Evolutionary conservation across 2,888 invertebrate species (phyloP).

Genomic region (Nomada fabriciana): DNA sequence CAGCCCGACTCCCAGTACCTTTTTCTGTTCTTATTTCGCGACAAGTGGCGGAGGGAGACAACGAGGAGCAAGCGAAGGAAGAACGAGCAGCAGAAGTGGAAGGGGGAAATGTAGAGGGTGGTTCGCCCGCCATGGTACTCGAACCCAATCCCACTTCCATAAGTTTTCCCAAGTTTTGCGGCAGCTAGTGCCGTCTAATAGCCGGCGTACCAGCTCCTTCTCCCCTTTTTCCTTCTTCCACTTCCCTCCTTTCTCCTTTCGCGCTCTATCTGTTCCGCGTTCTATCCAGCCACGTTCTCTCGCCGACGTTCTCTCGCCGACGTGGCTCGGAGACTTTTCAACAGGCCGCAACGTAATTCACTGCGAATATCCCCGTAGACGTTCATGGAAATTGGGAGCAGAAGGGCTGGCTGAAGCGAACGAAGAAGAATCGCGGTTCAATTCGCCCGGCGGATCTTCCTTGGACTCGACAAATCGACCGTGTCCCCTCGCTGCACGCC

Average conservation of each 20-base stretch:
- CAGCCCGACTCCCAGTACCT: slow-evolving; percentile 28
- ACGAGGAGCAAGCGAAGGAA: slow-evolving; percentile 6
- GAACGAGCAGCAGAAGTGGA: neutral
- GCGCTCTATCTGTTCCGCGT: slow-evolving; percentile 33
- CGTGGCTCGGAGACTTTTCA: slow-evolving; percentile 53
- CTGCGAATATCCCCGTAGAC: slow-evolving; percentile 55
- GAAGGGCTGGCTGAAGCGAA: slow-evolving; percentile 13
- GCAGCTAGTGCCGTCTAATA: slow-evolving; percentile 78
- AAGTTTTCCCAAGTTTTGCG: slow-evolving; percentile 79
- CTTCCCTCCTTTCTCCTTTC: slow-evolving; percentile 26
- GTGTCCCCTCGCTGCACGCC: neutral
- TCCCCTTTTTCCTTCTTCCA: slow-evolving; percentile 30
- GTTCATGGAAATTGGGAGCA: slow-evolving; percentile 56
- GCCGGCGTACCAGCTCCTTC: slow-evolving; percentile 51
- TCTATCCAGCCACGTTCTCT: neutral
- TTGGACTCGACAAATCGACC: slow-evolving; percentile 42
- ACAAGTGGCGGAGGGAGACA: slow-evolving; percentile 34
- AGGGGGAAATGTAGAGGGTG: slow-evolving; percentile 40
- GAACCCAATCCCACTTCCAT: slow-evolving; percentile 80
- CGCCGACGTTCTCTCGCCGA: slow-evolving; percentile 44
- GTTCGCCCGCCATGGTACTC: slow-evolving; percentile 66
- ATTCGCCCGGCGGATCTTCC: slow-evolving; percentile 40
- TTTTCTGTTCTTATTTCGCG: slow-evolving; percentile 31
- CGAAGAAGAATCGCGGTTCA: slow-evolving; percentile 26
- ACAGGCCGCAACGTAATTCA: slow-evolving; percentile 61